Evolutionary conservation across 2,888 invertebrate species (phyloP).

Genomic region (Gymnocheta viridis): DNA sequence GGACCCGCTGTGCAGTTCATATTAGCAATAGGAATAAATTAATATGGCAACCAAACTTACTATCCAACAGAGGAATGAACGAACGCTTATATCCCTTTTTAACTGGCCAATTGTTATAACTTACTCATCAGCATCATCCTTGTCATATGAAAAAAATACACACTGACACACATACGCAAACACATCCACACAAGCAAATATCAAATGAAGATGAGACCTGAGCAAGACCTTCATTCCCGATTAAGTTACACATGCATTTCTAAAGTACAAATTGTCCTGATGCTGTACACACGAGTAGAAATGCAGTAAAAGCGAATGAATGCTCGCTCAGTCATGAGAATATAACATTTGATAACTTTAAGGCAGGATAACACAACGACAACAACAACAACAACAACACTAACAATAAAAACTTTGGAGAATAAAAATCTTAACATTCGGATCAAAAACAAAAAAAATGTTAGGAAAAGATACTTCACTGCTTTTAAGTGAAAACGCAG

Average conservation of each 20-base stretch:
- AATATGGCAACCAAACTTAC: neutral
- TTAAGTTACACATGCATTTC: conserved; percentile 39
- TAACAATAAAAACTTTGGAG: conserved; percentile 24
- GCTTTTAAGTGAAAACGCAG: neutral
- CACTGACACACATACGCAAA: conserved; percentile 2
- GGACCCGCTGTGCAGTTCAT: neutral
- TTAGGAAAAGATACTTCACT: too few species aligned
- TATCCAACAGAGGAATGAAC: neutral
- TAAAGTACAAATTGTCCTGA: conserved; percentile 7
- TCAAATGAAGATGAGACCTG: conserved; percentile 10
- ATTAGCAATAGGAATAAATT: conserved; percentile 4
- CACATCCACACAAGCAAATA: neutral
- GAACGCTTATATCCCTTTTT: conserved; percentile 22
- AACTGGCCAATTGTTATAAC: conserved; percentile 57
- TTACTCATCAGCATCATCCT: conserved; percentile 34
- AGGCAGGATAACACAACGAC: conserved; percentile 26
- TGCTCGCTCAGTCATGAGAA: conserved; percentile 41
- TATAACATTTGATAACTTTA: conserved; percentile 57
- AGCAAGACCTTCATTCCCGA: conserved; percentile 39
- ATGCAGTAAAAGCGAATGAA: neutral
- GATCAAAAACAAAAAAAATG: conserved; percentile 57
- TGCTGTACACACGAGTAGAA: neutral
- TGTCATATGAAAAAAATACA: conserved; percentile 36
- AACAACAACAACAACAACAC: neutral
- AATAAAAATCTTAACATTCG: conserved; percentile 54